A percentile compares a stretch with the other conserved stretches of the same genome.
Evolutionary conservation across 2,113 vertebrate genomes (phyloP).

Genomic region (Leiothrix lutea): DNA sequence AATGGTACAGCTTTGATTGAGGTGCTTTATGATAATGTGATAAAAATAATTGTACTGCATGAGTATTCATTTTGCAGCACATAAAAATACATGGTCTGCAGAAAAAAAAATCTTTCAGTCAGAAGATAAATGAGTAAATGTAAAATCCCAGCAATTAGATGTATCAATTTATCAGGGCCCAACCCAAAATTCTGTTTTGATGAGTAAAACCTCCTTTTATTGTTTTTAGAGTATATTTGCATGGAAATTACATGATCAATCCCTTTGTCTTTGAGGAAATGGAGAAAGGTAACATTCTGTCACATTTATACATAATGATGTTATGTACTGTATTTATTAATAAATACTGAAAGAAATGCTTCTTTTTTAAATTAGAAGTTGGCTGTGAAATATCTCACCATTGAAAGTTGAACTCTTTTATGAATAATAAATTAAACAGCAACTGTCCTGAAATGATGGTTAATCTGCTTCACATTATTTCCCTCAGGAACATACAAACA

Average conservation of each 20-base stretch:
- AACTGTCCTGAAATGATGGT: neutral
- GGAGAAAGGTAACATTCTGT: neutral
- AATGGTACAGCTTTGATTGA: slow-evolving; percentile 22
- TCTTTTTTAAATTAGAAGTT: slow-evolving; percentile 8
- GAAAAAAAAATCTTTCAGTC: neutral
- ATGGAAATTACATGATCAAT: slow-evolving; percentile 13
- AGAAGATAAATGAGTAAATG: neutral
- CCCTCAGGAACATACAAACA: neutral
- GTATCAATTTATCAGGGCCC: neutral
- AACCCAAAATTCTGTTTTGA: neutral
- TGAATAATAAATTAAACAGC: neutral
- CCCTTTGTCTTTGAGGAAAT: slow-evolving; percentile 24
- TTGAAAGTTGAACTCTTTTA: neutral
- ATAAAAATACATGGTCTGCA: slow-evolving; percentile 16
- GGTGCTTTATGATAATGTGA: slow-evolving; percentile 14
- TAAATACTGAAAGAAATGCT: neutral
- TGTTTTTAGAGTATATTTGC: neutral
- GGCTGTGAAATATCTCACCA: neutral
- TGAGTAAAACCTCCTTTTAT: slow-evolving; percentile 4
- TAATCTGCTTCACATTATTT: neutral
- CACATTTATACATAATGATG: neutral
- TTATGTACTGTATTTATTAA: slow-evolving; percentile 13
- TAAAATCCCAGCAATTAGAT: neutral
- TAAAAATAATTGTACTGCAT: slow-evolving; percentile 35
- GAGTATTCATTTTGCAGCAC: slow-evolving; percentile 22